These are phyloP conservation scores for Anhinga rufa DNA, from an alignment of 2,113 vertebrate genomes.

Conservation along the genomic window DNA sequence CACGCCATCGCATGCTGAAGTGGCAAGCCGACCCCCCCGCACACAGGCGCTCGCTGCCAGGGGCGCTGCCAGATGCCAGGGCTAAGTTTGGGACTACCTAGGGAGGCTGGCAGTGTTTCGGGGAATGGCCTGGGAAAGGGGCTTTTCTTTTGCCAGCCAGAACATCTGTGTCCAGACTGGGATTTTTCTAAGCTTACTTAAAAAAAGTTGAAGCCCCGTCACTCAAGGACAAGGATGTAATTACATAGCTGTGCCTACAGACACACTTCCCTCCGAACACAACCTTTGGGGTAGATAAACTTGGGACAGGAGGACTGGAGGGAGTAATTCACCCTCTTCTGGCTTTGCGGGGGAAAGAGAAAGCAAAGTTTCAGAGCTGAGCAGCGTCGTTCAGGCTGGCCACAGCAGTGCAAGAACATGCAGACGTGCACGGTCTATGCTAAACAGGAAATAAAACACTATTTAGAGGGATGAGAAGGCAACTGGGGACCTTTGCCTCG, in stretches of 20 bases:
- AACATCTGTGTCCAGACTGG: neutral
- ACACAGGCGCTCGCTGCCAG: fast-evolving
- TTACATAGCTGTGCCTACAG: neutral
- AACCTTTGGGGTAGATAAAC: neutral
- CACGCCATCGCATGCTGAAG: fast-evolving
- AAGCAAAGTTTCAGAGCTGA: neutral
- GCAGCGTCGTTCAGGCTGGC: neutral
- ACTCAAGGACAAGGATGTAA: neutral
- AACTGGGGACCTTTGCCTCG: neutral
- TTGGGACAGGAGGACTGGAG: neutral
- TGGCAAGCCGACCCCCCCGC: neutral
- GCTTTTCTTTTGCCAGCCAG: neutral
- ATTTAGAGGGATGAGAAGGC: neutral
- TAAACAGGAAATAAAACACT: neutral
- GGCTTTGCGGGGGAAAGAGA: neutral
- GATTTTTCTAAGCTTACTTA: neutral
- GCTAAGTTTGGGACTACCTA: neutral
- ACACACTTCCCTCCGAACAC: neutral
- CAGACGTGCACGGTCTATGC: neutral
- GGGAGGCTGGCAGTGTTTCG: neutral
- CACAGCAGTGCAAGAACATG: fast-evolving
- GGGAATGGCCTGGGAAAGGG: neutral
- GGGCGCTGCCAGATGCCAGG: too few species aligned
- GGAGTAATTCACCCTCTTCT: neutral
- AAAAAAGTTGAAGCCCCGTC: neutral